These are phyloP conservation scores for Uropsilus gracilis DNA, from an alignment of 2,113 vertebrate species.

Conservation along the genomic window DNA sequence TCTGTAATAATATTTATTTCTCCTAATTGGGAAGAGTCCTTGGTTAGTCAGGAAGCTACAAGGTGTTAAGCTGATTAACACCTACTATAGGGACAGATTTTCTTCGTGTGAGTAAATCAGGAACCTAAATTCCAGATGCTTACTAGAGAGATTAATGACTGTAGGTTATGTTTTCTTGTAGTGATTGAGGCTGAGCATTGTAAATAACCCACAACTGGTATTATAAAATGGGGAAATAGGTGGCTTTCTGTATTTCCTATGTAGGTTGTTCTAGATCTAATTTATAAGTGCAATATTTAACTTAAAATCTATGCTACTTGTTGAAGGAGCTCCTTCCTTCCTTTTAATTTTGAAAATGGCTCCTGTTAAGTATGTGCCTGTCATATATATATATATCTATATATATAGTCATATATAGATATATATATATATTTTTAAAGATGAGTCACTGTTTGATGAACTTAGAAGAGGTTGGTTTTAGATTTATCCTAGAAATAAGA, in stretches of 20 bases:
- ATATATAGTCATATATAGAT: too few species aligned
- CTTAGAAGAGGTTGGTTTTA: constrained; percentile 13
- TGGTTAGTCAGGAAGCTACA: constrained; percentile 64
- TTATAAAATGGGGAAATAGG: background rate
- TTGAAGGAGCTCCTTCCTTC: background rate
- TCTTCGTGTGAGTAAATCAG: constrained; percentile 32
- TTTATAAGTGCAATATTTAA: constrained; percentile 23
- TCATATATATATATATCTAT: background rate
- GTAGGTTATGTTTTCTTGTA: background rate
- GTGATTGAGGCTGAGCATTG: background rate
- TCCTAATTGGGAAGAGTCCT: constrained; percentile 39
- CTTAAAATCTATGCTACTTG: too few species aligned
- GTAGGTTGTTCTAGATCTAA: background rate
- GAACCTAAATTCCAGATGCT: constrained; percentile 7
- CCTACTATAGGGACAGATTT: constrained; percentile 50
- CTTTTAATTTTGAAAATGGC: background rate
- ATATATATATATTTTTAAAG: background rate
- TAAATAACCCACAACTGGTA: constrained; percentile 62
- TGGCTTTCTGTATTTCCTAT: constrained; percentile 32
- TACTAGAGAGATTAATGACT: constrained; percentile 39
- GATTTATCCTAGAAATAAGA: background rate
- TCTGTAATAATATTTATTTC: constrained; percentile 7
- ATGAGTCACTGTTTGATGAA: background rate
- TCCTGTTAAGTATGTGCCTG: background rate
- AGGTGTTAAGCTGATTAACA: constrained; percentile 65